These are phyloP conservation scores for Tursiops truncatus DNA, from an alignment of 2,113 vertebrate species.

Conservation along the genomic window DNA sequence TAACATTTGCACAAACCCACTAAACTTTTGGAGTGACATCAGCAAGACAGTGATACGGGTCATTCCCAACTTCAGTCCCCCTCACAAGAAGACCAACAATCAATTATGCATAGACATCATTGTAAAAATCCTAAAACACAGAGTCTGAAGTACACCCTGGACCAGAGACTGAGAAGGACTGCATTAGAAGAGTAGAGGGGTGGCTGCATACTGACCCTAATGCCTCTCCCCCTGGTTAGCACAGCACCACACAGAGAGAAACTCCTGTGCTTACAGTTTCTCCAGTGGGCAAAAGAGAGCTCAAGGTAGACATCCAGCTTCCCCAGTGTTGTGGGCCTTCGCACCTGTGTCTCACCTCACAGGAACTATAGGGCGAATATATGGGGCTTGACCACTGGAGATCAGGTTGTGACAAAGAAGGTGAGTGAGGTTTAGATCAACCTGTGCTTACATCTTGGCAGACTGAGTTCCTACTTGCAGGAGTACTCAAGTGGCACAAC, in stretches of 20 bases:
- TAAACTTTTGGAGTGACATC: background rate
- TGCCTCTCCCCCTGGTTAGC: background rate
- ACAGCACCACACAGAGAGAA: background rate
- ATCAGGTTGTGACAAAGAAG: background rate
- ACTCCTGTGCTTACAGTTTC: fast-evolving
- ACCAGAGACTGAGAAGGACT: background rate
- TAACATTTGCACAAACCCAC: background rate
- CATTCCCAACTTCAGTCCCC: background rate
- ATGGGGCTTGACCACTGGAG: background rate
- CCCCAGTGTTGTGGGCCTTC: background rate
- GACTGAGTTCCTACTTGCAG: background rate
- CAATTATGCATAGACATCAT: background rate
- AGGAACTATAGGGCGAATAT: background rate
- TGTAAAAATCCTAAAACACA: background rate
- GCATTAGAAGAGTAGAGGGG: background rate
- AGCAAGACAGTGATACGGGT: background rate
- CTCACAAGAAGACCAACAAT: background rate
- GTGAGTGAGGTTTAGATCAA: background rate
- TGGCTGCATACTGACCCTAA: background rate
- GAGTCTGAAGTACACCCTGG: background rate
- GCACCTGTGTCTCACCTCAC: background rate
- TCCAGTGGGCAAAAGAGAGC: background rate
- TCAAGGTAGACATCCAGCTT: background rate
- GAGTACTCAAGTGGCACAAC: background rate
- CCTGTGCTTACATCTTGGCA: background rate